These are phyloP conservation scores for Trematomus loennbergii DNA, from an alignment of 2,113 vertebrate genomes.

Conservation along the genomic window DNA sequence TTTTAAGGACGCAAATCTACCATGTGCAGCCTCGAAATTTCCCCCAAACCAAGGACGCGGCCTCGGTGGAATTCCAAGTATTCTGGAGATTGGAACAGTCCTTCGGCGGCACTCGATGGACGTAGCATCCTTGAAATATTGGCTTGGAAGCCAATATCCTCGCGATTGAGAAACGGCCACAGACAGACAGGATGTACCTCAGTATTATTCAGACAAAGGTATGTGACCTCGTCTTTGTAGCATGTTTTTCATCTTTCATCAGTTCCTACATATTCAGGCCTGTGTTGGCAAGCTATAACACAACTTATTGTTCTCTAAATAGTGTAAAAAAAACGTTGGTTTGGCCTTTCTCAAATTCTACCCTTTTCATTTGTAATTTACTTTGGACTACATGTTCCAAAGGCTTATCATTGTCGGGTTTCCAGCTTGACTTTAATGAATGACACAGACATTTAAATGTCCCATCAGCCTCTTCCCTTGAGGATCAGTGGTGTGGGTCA, in stretches of 20 bases:
- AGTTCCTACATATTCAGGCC: not conserved
- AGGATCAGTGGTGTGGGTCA: slow-evolving; percentile 49
- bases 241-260: not conserved
- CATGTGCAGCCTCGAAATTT: too few species aligned
- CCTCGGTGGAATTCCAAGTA: too few species aligned
- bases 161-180: too few species aligned
- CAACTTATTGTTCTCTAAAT: slow-evolving; percentile 5
- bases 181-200: not conserved
- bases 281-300: slow-evolving; percentile 20
- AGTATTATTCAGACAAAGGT: not conserved
- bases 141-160: too few species aligned
- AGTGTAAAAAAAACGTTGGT: slow-evolving; percentile 14
- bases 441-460: slow-evolving; percentile 50
- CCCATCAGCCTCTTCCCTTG: slow-evolving; percentile 38
- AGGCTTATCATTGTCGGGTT: slow-evolving; percentile 39
- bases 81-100: too few species aligned
- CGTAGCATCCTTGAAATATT: too few species aligned
- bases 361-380: slow-evolving; percentile 49
- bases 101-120: too few species aligned
- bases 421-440: slow-evolving; percentile 39
- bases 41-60: too few species aligned
- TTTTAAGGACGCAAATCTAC: too few species aligned
- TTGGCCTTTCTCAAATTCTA: slow-evolving; percentile 28
- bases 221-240: not conserved
- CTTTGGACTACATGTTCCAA: slow-evolving; percentile 33